phyloP scores from a whole-genome alignment of 2,888 invertebrate genomes.

The Agrochola lychnidis region DNA sequence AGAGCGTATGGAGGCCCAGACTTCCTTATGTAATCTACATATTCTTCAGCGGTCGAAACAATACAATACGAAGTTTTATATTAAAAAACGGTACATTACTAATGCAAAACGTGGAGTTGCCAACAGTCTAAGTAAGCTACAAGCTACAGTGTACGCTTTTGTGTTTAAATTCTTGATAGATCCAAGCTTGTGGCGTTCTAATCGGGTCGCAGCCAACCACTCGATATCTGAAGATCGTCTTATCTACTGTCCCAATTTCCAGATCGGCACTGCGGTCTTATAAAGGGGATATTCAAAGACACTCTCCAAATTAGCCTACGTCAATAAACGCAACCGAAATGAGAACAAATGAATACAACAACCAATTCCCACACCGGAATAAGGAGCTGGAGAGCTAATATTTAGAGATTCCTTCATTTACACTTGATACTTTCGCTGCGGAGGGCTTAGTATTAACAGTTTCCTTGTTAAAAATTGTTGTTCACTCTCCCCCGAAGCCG shows the following conservation, averaged over 20 bases:
- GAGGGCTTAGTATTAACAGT: constrained; percentile 40
- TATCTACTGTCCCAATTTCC: constrained; percentile 51
- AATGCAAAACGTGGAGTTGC: background rate
- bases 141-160: background rate
- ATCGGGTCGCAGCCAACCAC: constrained; percentile 42
- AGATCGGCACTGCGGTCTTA: constrained; percentile 30
- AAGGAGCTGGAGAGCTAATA: constrained; percentile 18
- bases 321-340: constrained; percentile 38
- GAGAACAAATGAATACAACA: constrained; percentile 40
- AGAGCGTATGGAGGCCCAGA: too few species aligned
- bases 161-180: constrained; percentile 9
- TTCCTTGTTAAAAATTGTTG: constrained; percentile 56
- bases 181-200: constrained; percentile 22
- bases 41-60: background rate
- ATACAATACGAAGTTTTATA: background rate
- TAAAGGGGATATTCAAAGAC: constrained; percentile 35
- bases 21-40: background rate
- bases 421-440: constrained; percentile 32
- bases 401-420: constrained; percentile 25
- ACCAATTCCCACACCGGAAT: constrained; percentile 37
- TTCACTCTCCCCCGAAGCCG: constrained; percentile 43
- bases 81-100: background rate
- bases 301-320: constrained; percentile 46
- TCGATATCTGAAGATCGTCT: constrained; percentile 44
- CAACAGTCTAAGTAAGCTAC: background rate